Evolutionary conservation across 2,113 vertebrate species (phyloP).

Genomic region (Vidua chalybeata): DNA sequence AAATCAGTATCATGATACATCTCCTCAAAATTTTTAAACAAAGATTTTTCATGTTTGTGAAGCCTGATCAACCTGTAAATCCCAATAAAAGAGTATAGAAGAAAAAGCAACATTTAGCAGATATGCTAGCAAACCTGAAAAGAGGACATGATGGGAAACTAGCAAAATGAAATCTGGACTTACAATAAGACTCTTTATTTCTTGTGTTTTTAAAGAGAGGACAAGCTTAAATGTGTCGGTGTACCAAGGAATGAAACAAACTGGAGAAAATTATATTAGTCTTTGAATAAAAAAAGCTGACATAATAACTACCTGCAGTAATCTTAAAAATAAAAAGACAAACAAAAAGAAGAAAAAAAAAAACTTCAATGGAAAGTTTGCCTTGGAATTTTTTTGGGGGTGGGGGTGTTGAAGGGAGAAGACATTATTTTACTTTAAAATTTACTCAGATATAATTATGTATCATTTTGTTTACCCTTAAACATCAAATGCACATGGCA

Average conservation of each 20-base stretch:
- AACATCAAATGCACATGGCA: background rate
- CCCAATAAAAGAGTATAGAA: background rate
- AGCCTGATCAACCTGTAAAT: background rate
- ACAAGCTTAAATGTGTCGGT: background rate
- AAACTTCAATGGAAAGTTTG: background rate
- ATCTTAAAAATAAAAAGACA: background rate
- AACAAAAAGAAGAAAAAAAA: background rate
- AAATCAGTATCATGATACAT: background rate
- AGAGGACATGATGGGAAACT: background rate
- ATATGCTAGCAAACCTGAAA: background rate
- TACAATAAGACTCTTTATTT: background rate
- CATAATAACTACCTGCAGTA: background rate
- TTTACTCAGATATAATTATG: background rate
- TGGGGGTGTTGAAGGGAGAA: background rate
- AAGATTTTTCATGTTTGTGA: background rate
- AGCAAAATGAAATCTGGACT: background rate
- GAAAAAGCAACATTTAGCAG: background rate
- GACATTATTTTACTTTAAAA: background rate
- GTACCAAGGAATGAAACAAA: background rate
- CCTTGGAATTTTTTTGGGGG: background rate
- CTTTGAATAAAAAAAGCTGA: background rate
- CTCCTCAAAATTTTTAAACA: constrained; percentile 4
- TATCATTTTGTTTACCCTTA: background rate
- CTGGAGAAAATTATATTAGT: background rate
- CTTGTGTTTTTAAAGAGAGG: background rate